phyloP scores from a whole-genome alignment of 1,140 invertebrate genomes.

The Magallana angulata region DNA sequence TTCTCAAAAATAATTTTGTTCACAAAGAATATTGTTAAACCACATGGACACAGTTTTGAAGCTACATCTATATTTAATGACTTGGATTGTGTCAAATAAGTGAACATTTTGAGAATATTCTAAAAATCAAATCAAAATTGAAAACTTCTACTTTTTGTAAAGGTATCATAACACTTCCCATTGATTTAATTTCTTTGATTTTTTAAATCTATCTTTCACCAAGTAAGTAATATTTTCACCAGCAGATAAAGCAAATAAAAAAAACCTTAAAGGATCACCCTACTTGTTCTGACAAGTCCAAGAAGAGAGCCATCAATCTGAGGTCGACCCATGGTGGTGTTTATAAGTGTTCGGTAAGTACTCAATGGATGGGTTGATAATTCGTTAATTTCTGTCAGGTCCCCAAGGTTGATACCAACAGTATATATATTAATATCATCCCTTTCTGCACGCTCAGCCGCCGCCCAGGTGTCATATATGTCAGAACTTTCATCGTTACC shows the following conservation, averaged over 20 bases:
- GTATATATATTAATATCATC: constrained; percentile 66
- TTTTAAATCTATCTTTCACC: too few species aligned
- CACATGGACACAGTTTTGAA: too few species aligned
- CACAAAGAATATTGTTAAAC: too few species aligned
- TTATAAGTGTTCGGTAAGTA: constrained; percentile 57
- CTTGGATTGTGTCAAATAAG: too few species aligned
- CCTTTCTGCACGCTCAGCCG: constrained; percentile 66
- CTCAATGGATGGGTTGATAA: constrained; percentile 64
- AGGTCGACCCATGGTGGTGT: constrained; percentile 26
- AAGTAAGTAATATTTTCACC: too few species aligned
- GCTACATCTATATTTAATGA: too few species aligned
- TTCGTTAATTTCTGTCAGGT: constrained; percentile 66
- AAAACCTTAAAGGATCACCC: background rate
- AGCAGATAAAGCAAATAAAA: background rate
- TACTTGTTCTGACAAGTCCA: constrained; percentile 6
- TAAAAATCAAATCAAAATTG: too few species aligned
- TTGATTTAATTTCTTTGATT: too few species aligned
- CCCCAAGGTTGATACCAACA: constrained; percentile 66
- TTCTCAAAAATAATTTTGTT: too few species aligned
- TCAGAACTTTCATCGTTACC: constrained; percentile 66
- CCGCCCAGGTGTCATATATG: constrained; percentile 50
- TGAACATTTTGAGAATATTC: too few species aligned
- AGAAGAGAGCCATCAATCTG: background rate
- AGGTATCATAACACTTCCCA: too few species aligned
- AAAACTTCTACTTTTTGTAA: too few species aligned